Evolutionary conservation across 2,888 invertebrate species (phyloP).

Genomic region (Copidosoma aretas): DNA sequence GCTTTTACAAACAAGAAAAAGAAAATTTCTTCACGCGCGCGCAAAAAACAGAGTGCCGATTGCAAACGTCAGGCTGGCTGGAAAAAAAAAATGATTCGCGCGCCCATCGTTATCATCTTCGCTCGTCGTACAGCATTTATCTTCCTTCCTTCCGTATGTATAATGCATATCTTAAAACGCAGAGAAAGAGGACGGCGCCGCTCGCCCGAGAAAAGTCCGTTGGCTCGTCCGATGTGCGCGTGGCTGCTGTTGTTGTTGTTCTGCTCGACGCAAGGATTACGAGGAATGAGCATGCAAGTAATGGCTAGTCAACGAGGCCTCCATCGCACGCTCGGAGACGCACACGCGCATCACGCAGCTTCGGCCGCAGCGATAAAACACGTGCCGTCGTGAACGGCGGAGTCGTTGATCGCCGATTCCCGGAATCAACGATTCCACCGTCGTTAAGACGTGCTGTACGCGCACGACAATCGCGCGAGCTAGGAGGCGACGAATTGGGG

Average conservation of each 20-base stretch:
- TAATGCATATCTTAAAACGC: not conserved
- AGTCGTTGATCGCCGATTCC: no score
- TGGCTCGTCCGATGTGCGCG: slow-evolving; percentile 3
- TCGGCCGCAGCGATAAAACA: not conserved
- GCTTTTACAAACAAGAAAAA: not conserved
- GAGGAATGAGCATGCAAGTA: not conserved
- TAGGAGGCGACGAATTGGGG: no score
- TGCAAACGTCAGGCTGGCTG: no score
- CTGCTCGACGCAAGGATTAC: not conserved
- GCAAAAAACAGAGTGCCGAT: not conserved
- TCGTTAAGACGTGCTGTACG: no score
- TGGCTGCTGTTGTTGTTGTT: not conserved
- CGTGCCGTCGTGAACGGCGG: no score
- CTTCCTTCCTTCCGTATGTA: no score
- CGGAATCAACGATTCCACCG: no score
- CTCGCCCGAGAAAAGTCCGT: slow-evolving; percentile 27
- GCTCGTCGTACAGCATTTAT: no score
- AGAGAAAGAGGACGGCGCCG: slow-evolving; percentile 37
- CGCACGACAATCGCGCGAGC: no score
- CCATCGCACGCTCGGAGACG: not conserved
- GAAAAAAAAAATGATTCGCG: no score
- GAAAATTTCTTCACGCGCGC: not conserved
- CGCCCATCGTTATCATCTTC: no score
- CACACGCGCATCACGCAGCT: not conserved
- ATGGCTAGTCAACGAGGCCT: slow-evolving; percentile 14